Conservation (phyloP, 2,888 invertebrate genomes). For the Drepanosiphum platanoidis region DNA sequence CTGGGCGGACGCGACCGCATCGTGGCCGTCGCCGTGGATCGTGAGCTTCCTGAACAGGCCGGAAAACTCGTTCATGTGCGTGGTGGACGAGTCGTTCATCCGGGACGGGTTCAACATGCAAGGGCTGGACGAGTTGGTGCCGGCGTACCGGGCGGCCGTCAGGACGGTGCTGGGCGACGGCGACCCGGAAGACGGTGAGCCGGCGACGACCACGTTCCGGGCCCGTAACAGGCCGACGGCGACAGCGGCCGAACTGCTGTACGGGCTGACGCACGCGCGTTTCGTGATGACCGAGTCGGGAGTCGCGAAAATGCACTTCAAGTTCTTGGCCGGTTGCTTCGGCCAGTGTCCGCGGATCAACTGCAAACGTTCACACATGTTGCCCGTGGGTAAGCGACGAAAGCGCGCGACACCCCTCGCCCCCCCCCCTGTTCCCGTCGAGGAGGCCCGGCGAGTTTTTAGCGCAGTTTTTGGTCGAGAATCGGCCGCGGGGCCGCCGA, state of each 20-base stretch:
- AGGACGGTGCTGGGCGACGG: neutral
- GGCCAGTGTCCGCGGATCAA: slow-evolving; percentile 24
- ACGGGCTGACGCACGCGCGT: slow-evolving; percentile 41
- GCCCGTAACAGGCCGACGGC: too few relatives aligned
- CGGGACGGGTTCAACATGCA: slow-evolving; percentile 11
- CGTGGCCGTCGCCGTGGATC: neutral
- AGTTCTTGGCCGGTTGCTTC: neutral
- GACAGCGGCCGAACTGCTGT: neutral
- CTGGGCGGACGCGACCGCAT: too few relatives aligned
- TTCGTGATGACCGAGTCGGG: slow-evolving; percentile 27
- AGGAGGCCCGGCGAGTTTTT: too few relatives aligned
- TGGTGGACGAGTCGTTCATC: slow-evolving; percentile 7
- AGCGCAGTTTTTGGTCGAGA: too few relatives aligned
- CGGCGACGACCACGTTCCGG: too few relatives aligned
- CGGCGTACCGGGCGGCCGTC: neutral
- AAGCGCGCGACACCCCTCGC: too few relatives aligned
- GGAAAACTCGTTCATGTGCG: slow-evolving; percentile 40
- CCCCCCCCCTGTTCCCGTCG: too few relatives aligned
- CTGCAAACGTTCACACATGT: neutral
- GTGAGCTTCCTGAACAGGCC: neutral
- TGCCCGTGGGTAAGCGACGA: slow-evolving; percentile 23
- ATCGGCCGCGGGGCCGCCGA: too few relatives aligned
- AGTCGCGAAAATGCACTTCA: slow-evolving; percentile 3
- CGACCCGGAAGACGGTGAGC: too few relatives aligned
- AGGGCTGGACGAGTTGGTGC: slow-evolving; percentile 3